Conservation (phyloP, 1,140 invertebrate genomes). For the Euura saliciscinereae region DNA sequence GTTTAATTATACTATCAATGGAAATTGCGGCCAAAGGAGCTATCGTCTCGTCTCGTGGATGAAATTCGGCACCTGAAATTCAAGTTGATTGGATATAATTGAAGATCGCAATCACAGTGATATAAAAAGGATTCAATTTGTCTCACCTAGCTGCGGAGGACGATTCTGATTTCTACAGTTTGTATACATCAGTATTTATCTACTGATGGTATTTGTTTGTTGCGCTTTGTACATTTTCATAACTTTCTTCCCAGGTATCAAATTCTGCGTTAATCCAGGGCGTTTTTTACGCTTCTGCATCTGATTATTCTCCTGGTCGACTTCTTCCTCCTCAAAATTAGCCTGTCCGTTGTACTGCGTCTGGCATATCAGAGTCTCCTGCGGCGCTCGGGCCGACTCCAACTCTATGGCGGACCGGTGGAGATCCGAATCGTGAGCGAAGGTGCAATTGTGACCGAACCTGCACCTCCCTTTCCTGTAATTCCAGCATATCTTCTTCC, state of each 20-base stretch:
- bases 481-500: slow-evolving; percentile 92
- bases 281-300: slow-evolving; percentile 72
- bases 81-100: no score
- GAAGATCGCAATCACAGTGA: no score
- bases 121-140: no score
- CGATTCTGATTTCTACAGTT: no score
- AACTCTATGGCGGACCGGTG: slow-evolving; percentile 65
- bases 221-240: slow-evolving; percentile 77
- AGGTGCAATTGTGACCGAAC: slow-evolving; percentile 92
- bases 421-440: slow-evolving; percentile 88
- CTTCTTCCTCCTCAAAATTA: slow-evolving; percentile 47
- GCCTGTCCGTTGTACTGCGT: slow-evolving; percentile 48
- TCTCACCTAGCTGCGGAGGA: no score
- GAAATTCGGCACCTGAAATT: no score
- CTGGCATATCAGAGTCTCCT: slow-evolving; percentile 58
- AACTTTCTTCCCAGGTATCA: slow-evolving; percentile 85
- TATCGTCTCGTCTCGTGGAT: no score
- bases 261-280: slow-evolving; percentile 76
- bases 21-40: no score
- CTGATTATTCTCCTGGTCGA: slow-evolving; percentile 63
- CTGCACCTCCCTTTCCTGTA: slow-evolving; percentile 88
- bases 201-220: slow-evolving; percentile 60
- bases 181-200: slow-evolving; percentile 39
- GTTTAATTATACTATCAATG: no score
- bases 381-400: slow-evolving; percentile 61